These are phyloP conservation scores for Saccopteryx leptura DNA, from an alignment of 2,113 vertebrate genomes.

Conservation along the genomic window DNA sequence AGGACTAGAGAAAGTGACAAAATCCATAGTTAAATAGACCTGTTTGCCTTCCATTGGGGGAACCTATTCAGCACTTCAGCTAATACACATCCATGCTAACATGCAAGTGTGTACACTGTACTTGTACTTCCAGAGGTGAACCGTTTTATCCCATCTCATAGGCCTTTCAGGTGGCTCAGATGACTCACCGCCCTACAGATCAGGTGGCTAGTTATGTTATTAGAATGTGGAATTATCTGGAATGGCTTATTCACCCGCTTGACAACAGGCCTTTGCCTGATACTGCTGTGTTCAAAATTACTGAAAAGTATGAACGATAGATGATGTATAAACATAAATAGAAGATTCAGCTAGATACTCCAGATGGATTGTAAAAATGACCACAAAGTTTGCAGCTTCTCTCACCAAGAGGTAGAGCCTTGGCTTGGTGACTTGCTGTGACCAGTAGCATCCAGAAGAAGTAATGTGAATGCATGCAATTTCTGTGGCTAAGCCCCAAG, in stretches of 20 bases:
- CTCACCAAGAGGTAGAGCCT: background rate
- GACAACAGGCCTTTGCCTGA: conserved; percentile 57
- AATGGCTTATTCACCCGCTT: conserved; percentile 57
- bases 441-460: background rate
- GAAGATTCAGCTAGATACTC: conserved; percentile 16
- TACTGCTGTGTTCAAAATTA: conserved; percentile 35
- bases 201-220: conserved; percentile 61
- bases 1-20: background rate
- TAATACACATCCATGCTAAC: background rate
- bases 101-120: background rate
- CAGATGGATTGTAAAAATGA: background rate
- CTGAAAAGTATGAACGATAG: conserved; percentile 30
- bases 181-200: conserved; percentile 57
- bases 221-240: conserved; percentile 59
- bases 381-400: background rate
- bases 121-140: background rate
- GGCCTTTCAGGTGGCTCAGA: conserved; percentile 31
- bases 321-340: conserved; percentile 42
- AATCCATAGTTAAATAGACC: background rate
- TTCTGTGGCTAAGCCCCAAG: background rate
- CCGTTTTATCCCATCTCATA: background rate
- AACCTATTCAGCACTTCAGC: background rate
- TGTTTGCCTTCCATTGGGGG: background rate
- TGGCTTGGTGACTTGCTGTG: background rate
- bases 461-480: background rate